These are phyloP conservation scores for Aphidius colemani DNA, from an alignment of 2,888 invertebrate species.

Conservation along the genomic window DNA sequence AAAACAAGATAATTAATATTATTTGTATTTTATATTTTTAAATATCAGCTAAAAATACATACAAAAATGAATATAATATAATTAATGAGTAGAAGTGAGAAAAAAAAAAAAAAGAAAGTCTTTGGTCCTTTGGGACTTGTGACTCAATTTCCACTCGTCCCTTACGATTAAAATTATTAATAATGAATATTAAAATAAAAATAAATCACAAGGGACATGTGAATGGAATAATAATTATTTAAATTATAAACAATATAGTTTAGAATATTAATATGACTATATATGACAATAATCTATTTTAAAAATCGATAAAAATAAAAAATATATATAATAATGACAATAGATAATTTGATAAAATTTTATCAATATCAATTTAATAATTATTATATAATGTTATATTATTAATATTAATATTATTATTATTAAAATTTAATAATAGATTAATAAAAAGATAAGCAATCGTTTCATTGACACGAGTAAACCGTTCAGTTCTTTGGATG, in stretches of 20 bases:
- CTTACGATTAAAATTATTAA: no score
- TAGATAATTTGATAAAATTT: conserved; percentile 29
- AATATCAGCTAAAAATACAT: no score
- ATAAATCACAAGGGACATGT: no score
- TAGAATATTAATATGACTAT: neutral
- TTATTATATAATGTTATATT: conserved; percentile 18
- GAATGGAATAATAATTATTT: no score
- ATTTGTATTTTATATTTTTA: no score
- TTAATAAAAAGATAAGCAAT: conserved; percentile 42
- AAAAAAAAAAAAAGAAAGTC: neutral
- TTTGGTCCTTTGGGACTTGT: no score
- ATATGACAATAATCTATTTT: conserved; percentile 17
- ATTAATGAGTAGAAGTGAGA: no score
- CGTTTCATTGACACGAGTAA: conserved; percentile 30
- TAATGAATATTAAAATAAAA: no score
- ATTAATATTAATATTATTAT: conserved; percentile 4
- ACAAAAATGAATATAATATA: no score
- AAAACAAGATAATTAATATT: no score
- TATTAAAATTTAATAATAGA: conserved; percentile 6
- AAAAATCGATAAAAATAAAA: conserved; percentile 21
- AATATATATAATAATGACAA: conserved; percentile 20
- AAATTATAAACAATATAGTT: no score
- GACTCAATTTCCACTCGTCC: no score
- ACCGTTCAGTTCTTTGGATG: conserved; percentile 62
- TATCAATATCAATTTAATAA: conserved; percentile 31